phyloP scores from a whole-genome alignment of 2,113 vertebrate species.

The Clarias gariepinus region DNA sequence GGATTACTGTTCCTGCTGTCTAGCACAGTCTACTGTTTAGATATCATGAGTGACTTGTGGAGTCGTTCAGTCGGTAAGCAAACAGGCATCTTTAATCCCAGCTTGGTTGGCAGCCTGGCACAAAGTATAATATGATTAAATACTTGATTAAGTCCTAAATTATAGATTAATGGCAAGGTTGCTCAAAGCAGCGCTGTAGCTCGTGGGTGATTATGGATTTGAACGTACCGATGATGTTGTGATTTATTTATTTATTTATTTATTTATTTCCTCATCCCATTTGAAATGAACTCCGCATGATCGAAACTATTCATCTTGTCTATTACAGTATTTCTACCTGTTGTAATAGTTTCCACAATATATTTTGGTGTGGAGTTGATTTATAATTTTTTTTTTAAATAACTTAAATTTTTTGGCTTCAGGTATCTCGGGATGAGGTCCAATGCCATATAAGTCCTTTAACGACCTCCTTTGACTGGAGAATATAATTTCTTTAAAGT shows the following conservation, averaged over 20 bases:
- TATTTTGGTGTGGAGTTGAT: not conserved
- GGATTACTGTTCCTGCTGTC: not conserved
- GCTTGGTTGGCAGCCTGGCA: not conserved
- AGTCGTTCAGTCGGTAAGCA: not conserved
- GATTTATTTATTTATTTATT: not conserved
- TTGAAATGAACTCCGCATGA: not conserved
- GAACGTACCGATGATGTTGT: not conserved
- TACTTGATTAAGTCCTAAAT: not conserved
- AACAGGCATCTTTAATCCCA: not conserved
- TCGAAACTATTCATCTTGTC: not conserved
- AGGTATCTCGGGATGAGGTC: not conserved
- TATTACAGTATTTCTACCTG: not conserved
- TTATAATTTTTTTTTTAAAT: not conserved
- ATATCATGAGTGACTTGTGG: not conserved
- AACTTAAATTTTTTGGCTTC: not conserved
- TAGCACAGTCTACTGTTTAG: not conserved
- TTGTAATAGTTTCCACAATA: not conserved
- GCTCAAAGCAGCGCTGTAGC: not conserved
- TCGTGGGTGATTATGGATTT: not conserved
- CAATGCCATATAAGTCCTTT: not conserved
- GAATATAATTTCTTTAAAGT: not conserved
- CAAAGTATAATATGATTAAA: not conserved
- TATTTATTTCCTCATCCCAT: not conserved
- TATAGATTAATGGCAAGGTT: not conserved
- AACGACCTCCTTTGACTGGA: constrained; percentile 7